Evolutionary conservation across 2,888 invertebrate genomes (phyloP).

Genomic region (Caenorhabditis sp.): DNA sequence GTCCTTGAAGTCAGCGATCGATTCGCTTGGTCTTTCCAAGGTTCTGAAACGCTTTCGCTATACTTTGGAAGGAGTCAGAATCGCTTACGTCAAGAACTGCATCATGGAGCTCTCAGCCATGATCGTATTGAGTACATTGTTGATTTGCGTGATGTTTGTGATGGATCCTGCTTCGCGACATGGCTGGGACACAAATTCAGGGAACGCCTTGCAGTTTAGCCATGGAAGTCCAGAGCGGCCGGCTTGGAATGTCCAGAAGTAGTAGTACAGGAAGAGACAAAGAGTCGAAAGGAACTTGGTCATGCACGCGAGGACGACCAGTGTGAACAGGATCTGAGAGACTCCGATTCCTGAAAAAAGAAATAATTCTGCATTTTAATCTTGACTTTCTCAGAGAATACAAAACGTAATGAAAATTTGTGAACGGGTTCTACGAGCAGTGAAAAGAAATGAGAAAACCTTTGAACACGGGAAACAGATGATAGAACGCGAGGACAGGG

Average conservation of each 20-base stretch:
- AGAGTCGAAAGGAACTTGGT: conserved; percentile 79
- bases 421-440: neutral
- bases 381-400: neutral
- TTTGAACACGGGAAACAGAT: conserved; percentile 82
- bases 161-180: conserved; percentile 77
- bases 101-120: conserved; percentile 76
- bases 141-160: conserved; percentile 70
- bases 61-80: neutral
- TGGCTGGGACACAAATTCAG: conserved; percentile 75
- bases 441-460: conserved; percentile 58
- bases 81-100: conserved; percentile 78
- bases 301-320: conserved; percentile 76
- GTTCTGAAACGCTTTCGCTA: conserved; percentile 57
- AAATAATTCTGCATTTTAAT: too few species aligned
- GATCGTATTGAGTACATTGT: conserved; percentile 70
- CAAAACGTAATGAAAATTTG: neutral
- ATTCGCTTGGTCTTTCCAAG: conserved; percentile 75
- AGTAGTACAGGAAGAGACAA: conserved; percentile 78
- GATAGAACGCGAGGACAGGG: conserved; percentile 81
- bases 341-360: conserved; percentile 81
- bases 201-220: conserved; percentile 80
- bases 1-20: conserved; percentile 78
- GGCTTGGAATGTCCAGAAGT: conserved; percentile 77
- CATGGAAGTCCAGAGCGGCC: conserved; percentile 79
- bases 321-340: conserved; percentile 76